Evolutionary conservation across 2,113 vertebrate species (phyloP).

Genomic region (Xerus inauris): DNA sequence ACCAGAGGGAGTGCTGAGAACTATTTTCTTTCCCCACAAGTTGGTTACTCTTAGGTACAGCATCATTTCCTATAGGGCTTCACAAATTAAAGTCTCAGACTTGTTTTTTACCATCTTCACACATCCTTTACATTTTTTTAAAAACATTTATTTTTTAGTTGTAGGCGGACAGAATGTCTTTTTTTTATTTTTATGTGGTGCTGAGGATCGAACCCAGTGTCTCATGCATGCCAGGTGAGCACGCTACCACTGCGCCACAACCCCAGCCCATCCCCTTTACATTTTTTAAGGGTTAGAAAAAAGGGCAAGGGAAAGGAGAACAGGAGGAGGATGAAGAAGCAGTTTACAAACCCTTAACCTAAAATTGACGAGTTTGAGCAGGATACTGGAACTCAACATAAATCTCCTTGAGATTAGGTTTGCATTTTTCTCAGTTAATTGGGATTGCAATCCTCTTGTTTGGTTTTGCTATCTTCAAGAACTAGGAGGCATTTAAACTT

Average conservation of each 20-base stretch:
- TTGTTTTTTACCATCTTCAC: neutral
- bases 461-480: neutral
- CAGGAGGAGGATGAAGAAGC: neutral
- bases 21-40: neutral
- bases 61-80: neutral
- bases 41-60: neutral
- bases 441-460: neutral
- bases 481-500: neutral
- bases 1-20: neutral
- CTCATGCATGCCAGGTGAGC: too few relatives aligned
- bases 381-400: neutral
- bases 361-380: neutral
- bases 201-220: too few relatives aligned
- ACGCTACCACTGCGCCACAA: too few relatives aligned
- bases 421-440: neutral
- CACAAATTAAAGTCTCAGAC: neutral
- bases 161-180: too few relatives aligned
- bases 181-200: too few relatives aligned
- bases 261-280: too few relatives aligned
- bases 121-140: neutral
- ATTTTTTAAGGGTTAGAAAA: neutral
- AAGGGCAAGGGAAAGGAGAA: neutral
- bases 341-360: neutral
- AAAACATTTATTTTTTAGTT: too few relatives aligned
- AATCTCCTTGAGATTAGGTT: neutral